phyloP scores from a whole-genome alignment of 2,797 vertebrate species.

The Coregonus sp. region DNA sequence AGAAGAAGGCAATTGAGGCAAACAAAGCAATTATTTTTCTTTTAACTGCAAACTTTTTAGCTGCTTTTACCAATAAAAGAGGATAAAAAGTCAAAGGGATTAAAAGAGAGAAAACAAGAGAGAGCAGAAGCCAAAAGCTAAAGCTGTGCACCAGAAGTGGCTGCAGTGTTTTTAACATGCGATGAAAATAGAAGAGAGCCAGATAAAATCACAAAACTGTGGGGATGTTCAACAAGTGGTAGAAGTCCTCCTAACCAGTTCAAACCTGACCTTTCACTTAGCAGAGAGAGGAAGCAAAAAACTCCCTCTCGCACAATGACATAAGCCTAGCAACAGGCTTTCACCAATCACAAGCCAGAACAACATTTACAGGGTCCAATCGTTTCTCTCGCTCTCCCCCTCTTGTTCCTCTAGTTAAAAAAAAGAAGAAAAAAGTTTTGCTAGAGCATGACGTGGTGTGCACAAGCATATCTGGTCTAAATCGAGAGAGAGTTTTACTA shows the following conservation, averaged over 20 bases:
- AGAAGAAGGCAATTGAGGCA: constrained; percentile 28
- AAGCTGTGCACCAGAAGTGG: constrained; percentile 46
- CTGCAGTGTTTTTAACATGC: constrained; percentile 58
- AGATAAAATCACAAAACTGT: constrained; percentile 65
- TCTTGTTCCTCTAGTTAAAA: constrained; percentile 54
- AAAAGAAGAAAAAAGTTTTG: constrained; percentile 44
- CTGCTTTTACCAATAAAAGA: constrained; percentile 50
- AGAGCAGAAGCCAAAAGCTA: constrained; percentile 41
- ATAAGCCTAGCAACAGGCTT: constrained; percentile 88
- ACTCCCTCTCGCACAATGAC: constrained; percentile 71
- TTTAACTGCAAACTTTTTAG: constrained; percentile 36
- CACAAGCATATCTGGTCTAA: constrained; percentile 50
- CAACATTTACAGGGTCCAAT: constrained; percentile 82
- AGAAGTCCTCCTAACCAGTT: constrained; percentile 75
- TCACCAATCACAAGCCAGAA: constrained; percentile 81
- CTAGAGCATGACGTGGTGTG: constrained; percentile 68
- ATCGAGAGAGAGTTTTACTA: constrained; percentile 35
- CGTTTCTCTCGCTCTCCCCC: constrained; percentile 63
- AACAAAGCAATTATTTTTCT: constrained; percentile 23
- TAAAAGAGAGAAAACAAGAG: constrained; percentile 22
- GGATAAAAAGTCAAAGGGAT: constrained; percentile 56
- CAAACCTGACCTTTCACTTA: constrained; percentile 76
- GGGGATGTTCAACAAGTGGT: constrained; percentile 82
- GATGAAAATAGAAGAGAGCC: constrained; percentile 31
- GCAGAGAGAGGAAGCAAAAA: constrained; percentile 64